Evolutionary conservation across 1,140 invertebrate species (phyloP).

Genomic region (Propsilocerus akamusi): DNA sequence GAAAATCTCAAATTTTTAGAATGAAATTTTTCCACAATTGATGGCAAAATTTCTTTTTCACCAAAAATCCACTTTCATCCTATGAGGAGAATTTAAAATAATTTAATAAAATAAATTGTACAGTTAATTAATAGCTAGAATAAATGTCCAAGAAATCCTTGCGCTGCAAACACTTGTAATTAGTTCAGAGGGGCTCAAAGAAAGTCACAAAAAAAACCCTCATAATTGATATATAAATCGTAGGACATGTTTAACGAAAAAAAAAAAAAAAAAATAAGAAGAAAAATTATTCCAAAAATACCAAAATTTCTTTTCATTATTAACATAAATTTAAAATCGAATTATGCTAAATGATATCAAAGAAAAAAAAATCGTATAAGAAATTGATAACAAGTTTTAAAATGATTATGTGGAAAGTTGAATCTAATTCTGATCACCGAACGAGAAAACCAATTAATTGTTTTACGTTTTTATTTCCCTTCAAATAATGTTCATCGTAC

Average conservation of each 20-base stretch:
- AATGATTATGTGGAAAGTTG: neutral
- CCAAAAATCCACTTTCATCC: neutral
- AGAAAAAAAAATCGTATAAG: neutral
- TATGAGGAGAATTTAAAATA: neutral
- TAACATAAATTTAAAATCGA: neutral
- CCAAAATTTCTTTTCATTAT: neutral
- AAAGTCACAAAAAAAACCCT: neutral
- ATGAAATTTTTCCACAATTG: neutral
- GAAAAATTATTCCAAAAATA: conserved; percentile 1
- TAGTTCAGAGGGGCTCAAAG: neutral
- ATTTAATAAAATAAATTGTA: neutral
- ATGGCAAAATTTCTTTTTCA: neutral
- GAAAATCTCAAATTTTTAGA: neutral
- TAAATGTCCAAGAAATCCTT: neutral
- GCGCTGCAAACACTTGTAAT: neutral
- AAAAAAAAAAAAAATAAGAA: neutral
- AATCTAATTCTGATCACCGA: neutral
- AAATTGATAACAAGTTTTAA: neutral
- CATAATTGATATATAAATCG: neutral
- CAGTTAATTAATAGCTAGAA: neutral
- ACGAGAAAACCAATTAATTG: neutral
- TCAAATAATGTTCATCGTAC: neutral
- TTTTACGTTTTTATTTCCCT: neutral
- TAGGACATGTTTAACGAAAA: neutral
- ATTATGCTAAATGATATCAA: neutral